Base-by-base conservation (phyloP, 2,888 invertebrate species). In the Hydrotaea cyrtoneurina region DNA sequence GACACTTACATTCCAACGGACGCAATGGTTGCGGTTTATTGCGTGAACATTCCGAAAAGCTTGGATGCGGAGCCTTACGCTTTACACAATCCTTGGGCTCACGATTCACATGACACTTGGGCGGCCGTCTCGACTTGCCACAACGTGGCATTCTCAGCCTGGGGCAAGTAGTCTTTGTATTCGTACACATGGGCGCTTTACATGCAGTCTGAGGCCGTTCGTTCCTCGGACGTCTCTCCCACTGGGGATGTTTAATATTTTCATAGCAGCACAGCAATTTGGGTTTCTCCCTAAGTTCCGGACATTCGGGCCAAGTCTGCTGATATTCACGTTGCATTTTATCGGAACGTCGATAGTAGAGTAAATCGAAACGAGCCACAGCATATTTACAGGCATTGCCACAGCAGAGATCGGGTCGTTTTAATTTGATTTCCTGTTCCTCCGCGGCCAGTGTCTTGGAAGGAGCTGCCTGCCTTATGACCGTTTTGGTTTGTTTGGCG, bases 301-400 rank as follows among this genome's bases (percentile, higher is more conserved):
- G 90, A 50, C 92, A 91, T 23, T 89, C 87, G 2, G 89, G 87
- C 92, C 92, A 91, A 0, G 91, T 91, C 66, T 90, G 92, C 85
- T 89, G 89, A 77, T 91, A 91, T 19, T 82, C 82, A 0, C 90
- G 88, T 11, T 88, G 87, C 0, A 87, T 86, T 78, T 90, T 91
- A 69, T 92, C 90, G 0, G 90, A 89, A n/a, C 88, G 88, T 0
- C 88, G 86, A n/a, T 91, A 92, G 72, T 90, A 91, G 8, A 91
- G 87, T 5, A 88, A 88, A 76, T 91, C 92, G 59, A 91, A 92
- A 0, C 89, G 88, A 0, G 89, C 78, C n/a, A 80, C 2, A 7
- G 86, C 79, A 69, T 87, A 86, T 7, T 83, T 79, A 5, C 87
- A 87, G 15, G 85, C 82, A 55, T 86, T 77, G 0, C 53, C 59